A percentile compares a stretch with the other conserved stretches of the same genome.
These are phyloP conservation scores for Nautilus pompilius DNA, from an alignment of 1,140 invertebrate genomes.

Conservation along the genomic window DNA sequence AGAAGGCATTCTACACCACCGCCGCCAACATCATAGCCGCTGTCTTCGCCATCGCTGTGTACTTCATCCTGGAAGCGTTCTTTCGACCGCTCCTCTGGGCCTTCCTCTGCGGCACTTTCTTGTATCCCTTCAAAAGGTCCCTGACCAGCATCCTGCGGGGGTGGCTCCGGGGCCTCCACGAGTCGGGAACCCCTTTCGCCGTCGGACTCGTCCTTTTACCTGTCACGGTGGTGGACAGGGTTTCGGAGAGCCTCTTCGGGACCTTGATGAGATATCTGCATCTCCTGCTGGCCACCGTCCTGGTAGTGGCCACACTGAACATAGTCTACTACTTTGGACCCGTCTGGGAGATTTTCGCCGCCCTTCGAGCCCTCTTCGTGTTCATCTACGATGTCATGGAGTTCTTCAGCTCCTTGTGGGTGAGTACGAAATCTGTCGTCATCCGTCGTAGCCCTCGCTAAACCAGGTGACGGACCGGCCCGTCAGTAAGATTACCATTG, in stretches of 20 bases:
- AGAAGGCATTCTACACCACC: slow-evolving; percentile 54
- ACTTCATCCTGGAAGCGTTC: slow-evolving; percentile 84
- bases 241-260: slow-evolving; percentile 69
- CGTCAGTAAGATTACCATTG: too few relatives aligned
- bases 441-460: too few relatives aligned
- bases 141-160: slow-evolving; percentile 67
- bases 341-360: slow-evolving; percentile 35
- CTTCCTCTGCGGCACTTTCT: slow-evolving; percentile 81
- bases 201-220: slow-evolving; percentile 74
- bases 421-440: too few relatives aligned
- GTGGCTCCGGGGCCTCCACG: slow-evolving; percentile 63
- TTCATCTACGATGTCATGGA: slow-evolving; percentile 44
- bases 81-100: slow-evolving; percentile 92
- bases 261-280: slow-evolving; percentile 45
- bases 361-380: slow-evolving; percentile 29
- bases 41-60: slow-evolving; percentile 64
- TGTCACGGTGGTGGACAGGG: slow-evolving; percentile 66
- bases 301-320: slow-evolving; percentile 39
- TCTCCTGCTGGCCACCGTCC: slow-evolving; percentile 33
- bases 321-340: slow-evolving; percentile 52
- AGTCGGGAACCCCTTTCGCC: slow-evolving; percentile 57
- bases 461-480: too few relatives aligned
- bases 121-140: slow-evolving; percentile 83
- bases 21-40: slow-evolving; percentile 45
- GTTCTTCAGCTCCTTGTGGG: slow-evolving; percentile 51